Percentiles rank a stretch among this genome's conserved stretches.
Conservation (phyloP, 2,888 invertebrate species). For the Clistopyga incitator region DNA sequence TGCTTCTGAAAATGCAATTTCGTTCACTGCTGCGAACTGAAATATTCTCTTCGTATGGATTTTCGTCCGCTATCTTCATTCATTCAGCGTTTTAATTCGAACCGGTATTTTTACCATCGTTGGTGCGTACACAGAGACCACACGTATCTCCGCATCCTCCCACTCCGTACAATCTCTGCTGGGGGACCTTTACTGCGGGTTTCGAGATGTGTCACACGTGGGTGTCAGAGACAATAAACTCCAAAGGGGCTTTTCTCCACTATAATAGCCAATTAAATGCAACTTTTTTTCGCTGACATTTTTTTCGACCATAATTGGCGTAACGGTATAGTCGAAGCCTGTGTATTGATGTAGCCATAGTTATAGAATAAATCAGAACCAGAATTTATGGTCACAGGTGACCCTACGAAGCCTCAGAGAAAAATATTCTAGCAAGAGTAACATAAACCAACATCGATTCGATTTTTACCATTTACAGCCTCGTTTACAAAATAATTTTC, state of each 20-base stretch:
- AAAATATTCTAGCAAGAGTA: not conserved
- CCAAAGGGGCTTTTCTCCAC: conserved; percentile 49
- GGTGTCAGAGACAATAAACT: conserved; percentile 62
- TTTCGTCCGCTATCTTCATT: conserved; percentile 11
- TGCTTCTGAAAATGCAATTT: not conserved
- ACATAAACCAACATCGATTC: no score
- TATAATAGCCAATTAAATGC: conserved; percentile 66
- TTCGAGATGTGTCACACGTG: conserved; percentile 65
- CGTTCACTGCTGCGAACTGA: not conserved
- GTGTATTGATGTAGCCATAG: conserved; percentile 11
- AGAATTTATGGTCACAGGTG: not conserved
- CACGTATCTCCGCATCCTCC: conserved; percentile 7
- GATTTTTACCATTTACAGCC: no score
- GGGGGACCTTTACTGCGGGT: conserved; percentile 15
- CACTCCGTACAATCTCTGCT: conserved; percentile 13
- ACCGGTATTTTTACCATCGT: conserved; percentile 16
- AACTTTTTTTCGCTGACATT: conserved; percentile 24
- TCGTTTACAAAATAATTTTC: no score
- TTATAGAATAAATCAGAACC: not conserved
- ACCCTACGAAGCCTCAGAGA: not conserved
- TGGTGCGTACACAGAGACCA: conserved; percentile 32
- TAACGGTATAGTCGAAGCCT: conserved; percentile 50
- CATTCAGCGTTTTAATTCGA: conserved; percentile 27
- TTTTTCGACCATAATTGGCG: conserved; percentile 53
- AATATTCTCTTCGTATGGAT: not conserved